Evolutionary conservation across 1,140 invertebrate genomes (phyloP).

Genomic region (Lepidurus packardi): DNA sequence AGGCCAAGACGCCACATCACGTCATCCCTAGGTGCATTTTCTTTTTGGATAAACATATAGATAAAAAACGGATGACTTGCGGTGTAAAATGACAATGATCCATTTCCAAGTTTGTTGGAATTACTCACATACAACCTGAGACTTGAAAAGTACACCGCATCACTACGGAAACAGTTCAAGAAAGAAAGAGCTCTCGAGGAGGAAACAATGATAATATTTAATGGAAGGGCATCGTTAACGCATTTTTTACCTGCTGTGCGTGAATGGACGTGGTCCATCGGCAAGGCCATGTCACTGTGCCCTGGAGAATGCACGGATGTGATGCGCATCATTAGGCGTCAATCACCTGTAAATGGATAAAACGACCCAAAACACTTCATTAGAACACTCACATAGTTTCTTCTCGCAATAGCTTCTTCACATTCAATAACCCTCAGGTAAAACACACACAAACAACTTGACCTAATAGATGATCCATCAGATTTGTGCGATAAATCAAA

Average conservation of each 20-base stretch:
- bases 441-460: too few relatives aligned
- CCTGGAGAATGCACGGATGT: conserved; percentile 9
- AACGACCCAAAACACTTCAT: neutral
- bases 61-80: neutral
- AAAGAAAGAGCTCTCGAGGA: too few relatives aligned
- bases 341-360: neutral
- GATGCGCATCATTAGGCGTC: conserved; percentile 20
- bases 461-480: too few relatives aligned
- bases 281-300: neutral
- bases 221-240: neutral
- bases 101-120: neutral
- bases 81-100: too few relatives aligned
- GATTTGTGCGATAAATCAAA: too few relatives aligned
- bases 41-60: neutral
- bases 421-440: too few relatives aligned
- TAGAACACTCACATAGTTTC: neutral
- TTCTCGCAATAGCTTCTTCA: neutral
- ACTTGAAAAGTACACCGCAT: too few relatives aligned
- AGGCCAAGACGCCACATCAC: neutral
- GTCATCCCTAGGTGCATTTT: neutral
- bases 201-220: neutral
- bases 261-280: conserved; percentile 10
- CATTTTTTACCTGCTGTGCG: neutral
- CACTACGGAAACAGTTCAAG: too few relatives aligned
- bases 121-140: neutral